Base-by-base conservation (phyloP, 2,113 vertebrate species). In the Gnathonemus longibarbis region DNA sequence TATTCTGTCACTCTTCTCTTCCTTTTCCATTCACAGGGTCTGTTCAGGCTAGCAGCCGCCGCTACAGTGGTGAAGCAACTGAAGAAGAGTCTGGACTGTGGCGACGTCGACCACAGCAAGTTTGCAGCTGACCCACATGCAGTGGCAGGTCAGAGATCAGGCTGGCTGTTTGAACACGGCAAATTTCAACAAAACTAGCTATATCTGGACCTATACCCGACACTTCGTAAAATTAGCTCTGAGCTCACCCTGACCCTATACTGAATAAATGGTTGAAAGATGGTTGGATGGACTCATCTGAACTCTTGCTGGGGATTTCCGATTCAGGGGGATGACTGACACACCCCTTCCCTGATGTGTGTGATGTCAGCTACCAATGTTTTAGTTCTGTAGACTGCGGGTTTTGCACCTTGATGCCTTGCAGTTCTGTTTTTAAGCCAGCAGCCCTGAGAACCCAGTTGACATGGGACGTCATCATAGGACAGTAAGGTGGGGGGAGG, bases 41-140 rank as follows among this genome's bases (percentile, higher is more conserved):
- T 99, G 90, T 99, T 99, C 93, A 96, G 98, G 9, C 93, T 99
- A 90, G 96, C 98, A 0, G 98, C 98, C 0, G 98, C 97, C 0
- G 98, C 98, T 19, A 99, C 98, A 0, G 96, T 98, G 91, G 95
- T 99, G 91, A 99, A 95, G 93, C 97, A 95, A 88, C 95, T 99
- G 91, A 99, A 99, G 93, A 96, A 91, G 31, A 95, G 96, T 11
- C 94, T 99, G 93, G 96, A 97, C 89, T 95, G 93, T 0, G 97
- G 97, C 27, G 95, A 90, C 2, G 93, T 94, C 0, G 93, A 96
- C 91, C 95, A 97, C 90, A 95, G 94, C 87, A 98, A 99, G 91
- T 99, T 99, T 91, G 96, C 94, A 89, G 95, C 95, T 0, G 98
- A 99, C 90, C 97, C 98, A 2, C 98, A 99, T 0, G 98, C 98